phyloP scores from a whole-genome alignment of 2,888 invertebrate genomes.

The Troglohyphantes excavatus region DNA sequence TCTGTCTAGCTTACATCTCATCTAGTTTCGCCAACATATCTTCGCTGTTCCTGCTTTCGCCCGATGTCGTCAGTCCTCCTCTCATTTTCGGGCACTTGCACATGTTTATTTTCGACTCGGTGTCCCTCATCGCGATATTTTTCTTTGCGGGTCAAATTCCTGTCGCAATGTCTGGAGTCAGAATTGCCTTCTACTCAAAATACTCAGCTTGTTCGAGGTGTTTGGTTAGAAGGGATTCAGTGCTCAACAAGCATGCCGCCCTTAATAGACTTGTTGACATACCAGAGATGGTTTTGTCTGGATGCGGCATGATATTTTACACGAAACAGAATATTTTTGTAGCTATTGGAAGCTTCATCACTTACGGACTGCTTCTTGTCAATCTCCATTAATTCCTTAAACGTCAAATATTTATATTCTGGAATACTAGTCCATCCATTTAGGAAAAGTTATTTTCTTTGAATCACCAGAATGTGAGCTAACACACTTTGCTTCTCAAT shows the following conservation, averaged over 20 bases:
- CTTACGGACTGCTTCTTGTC: constrained; percentile 11
- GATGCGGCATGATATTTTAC: not conserved
- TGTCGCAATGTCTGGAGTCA: not conserved
- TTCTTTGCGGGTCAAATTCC: constrained; percentile 17
- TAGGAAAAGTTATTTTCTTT: no score
- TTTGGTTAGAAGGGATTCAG: not conserved
- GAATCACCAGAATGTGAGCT: no score
- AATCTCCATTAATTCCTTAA: not conserved
- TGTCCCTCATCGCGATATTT: not conserved
- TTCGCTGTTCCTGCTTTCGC: not conserved
- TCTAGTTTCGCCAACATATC: not conserved
- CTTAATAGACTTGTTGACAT: not conserved
- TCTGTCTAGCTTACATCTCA: not conserved
- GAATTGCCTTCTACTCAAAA: not conserved
- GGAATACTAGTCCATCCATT: no score
- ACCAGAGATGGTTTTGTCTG: not conserved
- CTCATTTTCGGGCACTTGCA: not conserved
- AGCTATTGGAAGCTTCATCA: constrained; percentile 20
- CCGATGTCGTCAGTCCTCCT: not conserved
- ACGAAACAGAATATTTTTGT: not conserved
- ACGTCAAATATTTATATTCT: no score
- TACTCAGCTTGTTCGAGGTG: not conserved
- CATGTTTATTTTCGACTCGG: not conserved
- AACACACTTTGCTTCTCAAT: no score
- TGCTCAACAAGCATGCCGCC: no score